Evolutionary conservation across 2,888 invertebrate genomes (phyloP).

Genomic region (Drosophila algonquin): DNA sequence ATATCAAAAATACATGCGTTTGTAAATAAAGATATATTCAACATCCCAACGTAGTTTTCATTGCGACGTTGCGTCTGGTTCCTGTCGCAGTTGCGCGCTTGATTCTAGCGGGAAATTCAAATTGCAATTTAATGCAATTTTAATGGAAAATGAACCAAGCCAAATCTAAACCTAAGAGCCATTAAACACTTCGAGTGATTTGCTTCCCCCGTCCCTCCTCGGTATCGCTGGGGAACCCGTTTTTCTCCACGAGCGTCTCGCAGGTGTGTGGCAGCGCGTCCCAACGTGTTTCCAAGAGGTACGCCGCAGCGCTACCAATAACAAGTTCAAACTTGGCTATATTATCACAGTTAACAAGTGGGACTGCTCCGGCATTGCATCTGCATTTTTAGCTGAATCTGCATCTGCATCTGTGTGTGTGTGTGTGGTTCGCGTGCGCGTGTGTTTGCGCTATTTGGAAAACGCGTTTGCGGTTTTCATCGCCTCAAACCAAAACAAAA

Average conservation of each 20-base stretch:
- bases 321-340: constrained; percentile 67
- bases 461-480: constrained; percentile 69
- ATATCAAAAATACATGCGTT: background rate
- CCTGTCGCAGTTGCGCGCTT: constrained; percentile 6
- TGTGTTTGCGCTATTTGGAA: constrained; percentile 42
- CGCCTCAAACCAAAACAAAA: constrained; percentile 22
- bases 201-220: too few relatives aligned
- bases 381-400: constrained; percentile 12
- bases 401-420: background rate
- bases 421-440: constrained; percentile 3
- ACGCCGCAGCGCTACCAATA: constrained; percentile 30
- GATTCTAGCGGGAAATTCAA: constrained; percentile 64
- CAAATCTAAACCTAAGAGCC: constrained; percentile 7
- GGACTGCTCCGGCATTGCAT: background rate
- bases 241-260: constrained; percentile 11
- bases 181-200: background rate
- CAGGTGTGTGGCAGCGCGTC: constrained; percentile 17
- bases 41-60: too few relatives aligned
- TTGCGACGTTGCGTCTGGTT: background rate
- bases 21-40: background rate
- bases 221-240: constrained; percentile 20
- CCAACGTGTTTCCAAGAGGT: constrained; percentile 25
- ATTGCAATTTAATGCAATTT: constrained; percentile 28
- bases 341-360: constrained; percentile 51
- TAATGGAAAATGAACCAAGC: constrained; percentile 19